These are phyloP conservation scores for Drosophila repletoides DNA, from an alignment of 1,140 invertebrate species.

Conservation along the genomic window DNA sequence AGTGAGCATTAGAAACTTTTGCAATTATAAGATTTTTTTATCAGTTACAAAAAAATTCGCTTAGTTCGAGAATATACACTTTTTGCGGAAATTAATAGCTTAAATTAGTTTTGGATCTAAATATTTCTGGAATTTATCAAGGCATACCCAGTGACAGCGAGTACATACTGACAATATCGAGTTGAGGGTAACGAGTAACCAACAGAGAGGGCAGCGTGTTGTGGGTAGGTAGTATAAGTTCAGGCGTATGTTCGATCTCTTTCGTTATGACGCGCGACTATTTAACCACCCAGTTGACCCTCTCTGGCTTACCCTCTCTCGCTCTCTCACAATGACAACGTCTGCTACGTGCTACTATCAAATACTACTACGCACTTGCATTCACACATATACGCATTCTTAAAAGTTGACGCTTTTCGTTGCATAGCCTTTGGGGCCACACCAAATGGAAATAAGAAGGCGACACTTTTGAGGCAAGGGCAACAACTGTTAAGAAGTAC, in stretches of 20 bases:
- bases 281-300: background rate
- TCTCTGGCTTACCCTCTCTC: background rate
- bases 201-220: background rate
- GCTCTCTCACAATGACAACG: background rate
- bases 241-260: constrained; percentile 8
- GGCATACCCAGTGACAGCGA: background rate
- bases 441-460: constrained; percentile 35
- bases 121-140: background rate
- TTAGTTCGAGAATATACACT: too few species aligned
- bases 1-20: background rate
- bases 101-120: too few species aligned
- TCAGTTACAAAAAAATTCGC: too few species aligned
- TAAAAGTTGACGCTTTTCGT: constrained; percentile 56
- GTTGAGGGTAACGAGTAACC: constrained; percentile 16
- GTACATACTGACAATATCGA: constrained; percentile 10
- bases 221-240: constrained; percentile 13
- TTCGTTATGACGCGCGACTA: background rate
- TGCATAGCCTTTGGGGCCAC: constrained; percentile 65
- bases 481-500: background rate
- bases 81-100: too few species aligned
- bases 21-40: background rate
- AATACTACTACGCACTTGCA: constrained; percentile 65
- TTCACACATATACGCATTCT: constrained; percentile 10
- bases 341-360: constrained; percentile 75
- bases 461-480: background rate